phyloP scores from a whole-genome alignment of 2,113 vertebrate species.

The Psephotus haematonotus region DNA sequence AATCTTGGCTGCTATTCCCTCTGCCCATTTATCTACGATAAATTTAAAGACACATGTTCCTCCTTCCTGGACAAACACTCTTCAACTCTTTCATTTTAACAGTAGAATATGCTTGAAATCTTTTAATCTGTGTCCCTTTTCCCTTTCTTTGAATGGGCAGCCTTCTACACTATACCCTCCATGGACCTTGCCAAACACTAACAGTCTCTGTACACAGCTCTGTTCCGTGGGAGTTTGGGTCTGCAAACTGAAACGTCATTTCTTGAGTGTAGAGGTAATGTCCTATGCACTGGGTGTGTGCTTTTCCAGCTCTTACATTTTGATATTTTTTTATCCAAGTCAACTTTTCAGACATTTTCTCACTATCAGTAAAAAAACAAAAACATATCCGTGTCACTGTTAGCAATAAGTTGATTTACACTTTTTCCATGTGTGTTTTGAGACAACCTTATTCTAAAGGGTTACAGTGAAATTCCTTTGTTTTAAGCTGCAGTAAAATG shows the following conservation, averaged over 20 bases:
- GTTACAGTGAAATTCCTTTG: background rate
- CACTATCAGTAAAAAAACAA: background rate
- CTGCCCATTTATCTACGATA: slow-evolving; percentile 59
- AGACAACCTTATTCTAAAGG: background rate
- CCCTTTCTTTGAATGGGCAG: background rate
- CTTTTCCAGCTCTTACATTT: background rate
- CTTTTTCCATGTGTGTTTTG: background rate
- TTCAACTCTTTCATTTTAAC: background rate
- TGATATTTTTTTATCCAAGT: background rate
- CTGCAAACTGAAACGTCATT: background rate
- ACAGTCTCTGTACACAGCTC: background rate
- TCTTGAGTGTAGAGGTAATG: background rate
- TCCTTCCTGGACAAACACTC: background rate
- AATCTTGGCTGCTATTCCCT: slow-evolving; percentile 62
- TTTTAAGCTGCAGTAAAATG: background rate
- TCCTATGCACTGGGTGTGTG: background rate
- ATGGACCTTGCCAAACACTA: background rate
- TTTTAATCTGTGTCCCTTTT: background rate
- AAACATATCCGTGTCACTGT: background rate
- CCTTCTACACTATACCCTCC: background rate
- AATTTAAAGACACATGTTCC: slow-evolving; percentile 58
- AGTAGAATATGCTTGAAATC: background rate
- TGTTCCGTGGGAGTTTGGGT: background rate
- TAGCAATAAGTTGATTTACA: background rate
- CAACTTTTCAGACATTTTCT: background rate